These are phyloP conservation scores for Botrylloides violaceus DNA, from an alignment of 23 tunicate genomes.

Conservation along the genomic window DNA sequence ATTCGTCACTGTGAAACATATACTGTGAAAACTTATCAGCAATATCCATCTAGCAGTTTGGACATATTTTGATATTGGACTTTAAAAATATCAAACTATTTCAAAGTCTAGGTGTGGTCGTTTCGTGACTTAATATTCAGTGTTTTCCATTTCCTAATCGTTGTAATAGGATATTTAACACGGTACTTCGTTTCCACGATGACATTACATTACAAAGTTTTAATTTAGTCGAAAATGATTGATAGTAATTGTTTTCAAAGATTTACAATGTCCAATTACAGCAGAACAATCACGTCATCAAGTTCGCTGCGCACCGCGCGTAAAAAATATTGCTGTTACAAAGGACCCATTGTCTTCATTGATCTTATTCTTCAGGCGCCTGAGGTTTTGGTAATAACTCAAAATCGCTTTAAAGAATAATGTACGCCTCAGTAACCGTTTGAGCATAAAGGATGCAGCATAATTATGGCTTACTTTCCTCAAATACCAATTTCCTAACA, in stretches of 20 bases:
- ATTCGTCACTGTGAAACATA: too few relatives aligned
- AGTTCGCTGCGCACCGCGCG: neutral
- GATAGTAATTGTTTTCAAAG: neutral
- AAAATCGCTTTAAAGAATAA: neutral
- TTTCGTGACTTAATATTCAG: too few relatives aligned
- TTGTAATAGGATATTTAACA: too few relatives aligned
- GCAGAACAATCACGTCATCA: too few relatives aligned
- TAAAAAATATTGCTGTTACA: neutral
- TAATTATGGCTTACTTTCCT: neutral
- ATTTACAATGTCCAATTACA: neutral
- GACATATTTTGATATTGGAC: too few relatives aligned
- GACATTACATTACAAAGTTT: too few relatives aligned
- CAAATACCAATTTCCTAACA: neutral
- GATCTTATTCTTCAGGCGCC: neutral
- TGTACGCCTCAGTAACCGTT: neutral
- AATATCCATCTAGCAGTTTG: too few relatives aligned
- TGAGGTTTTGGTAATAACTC: neutral
- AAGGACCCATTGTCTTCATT: neutral
- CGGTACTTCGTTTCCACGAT: too few relatives aligned
- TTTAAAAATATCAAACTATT: too few relatives aligned
- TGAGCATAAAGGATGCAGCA: neutral
- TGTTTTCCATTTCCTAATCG: too few relatives aligned
- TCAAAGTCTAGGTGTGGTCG: too few relatives aligned
- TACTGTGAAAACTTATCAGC: too few relatives aligned
- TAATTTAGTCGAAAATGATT: neutral